Evolutionary conservation across 2,113 vertebrate species (phyloP).

Genomic region (Dasyprocta punctata): DNA sequence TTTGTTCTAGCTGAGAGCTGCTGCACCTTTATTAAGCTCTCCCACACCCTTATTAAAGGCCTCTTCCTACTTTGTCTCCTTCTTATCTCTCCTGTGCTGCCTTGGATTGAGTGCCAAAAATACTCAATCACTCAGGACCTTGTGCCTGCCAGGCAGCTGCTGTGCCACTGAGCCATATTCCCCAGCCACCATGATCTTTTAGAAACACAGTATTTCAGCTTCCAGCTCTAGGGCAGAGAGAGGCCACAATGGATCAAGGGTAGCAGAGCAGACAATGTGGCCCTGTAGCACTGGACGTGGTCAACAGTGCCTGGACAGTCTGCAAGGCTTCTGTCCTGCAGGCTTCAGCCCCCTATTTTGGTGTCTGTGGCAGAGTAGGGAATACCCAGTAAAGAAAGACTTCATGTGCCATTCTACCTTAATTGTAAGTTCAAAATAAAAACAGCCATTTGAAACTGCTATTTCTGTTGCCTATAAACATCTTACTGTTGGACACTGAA

Average conservation of each 20-base stretch:
- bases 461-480: slow-evolving; percentile 27
- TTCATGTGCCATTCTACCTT: not conserved
- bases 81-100: no score
- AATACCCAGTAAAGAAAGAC: not conserved
- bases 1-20: no score
- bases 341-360: not conserved
- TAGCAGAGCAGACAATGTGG: not conserved
- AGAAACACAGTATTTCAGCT: not conserved
- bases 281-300: not conserved
- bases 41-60: no score
- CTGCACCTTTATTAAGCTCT: no score
- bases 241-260: not conserved
- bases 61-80: no score
- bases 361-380: not conserved
- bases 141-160: no score
- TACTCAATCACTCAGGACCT: no score
- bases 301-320: not conserved
- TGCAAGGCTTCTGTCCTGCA: not conserved
- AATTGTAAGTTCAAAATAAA: slow-evolving; percentile 36
- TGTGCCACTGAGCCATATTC: no score
- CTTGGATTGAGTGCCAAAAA: no score
- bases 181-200: not conserved
- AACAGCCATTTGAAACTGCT: not conserved
- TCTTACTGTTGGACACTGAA: not conserved
- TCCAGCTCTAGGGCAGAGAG: not conserved